Base-by-base conservation (phyloP, 1,140 invertebrate genomes). In the Temnothorax nylanderi region DNA sequence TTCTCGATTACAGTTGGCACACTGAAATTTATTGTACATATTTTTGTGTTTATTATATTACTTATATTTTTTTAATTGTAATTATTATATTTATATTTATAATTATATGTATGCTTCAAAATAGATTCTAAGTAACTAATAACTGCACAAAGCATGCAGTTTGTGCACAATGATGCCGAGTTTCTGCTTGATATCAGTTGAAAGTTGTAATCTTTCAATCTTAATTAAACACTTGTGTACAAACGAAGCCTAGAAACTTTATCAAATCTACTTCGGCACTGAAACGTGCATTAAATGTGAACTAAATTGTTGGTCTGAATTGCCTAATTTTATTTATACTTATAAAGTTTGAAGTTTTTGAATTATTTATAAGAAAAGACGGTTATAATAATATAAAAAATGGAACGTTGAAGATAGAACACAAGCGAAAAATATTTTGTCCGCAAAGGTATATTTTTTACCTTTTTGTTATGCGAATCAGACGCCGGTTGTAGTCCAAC, bases 1-100 rank as follows among this genome's bases (percentile, higher is more conserved):
- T 93, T 98, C 98, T 81, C 98, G 96, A 94, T 98, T 98, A 91
- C 98, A 98, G 93, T 98, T 98, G 16, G 97, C 97, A 95, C 98
- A 98, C 97, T 98, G 91, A 77, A 96, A 94, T 91, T 88, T 85
- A 62, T 80, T 51, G 54, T 47, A 69, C 7, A 64, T 37, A 47
- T 51, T 37, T 37, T 37, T 37, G 34, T 37, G 18, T 1, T 32
- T 77, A 62, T n/a, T 18, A 21, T 8, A 54, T 41, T 60, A 18
- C 16, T 13, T 58, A n/a, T 54, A n/a, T 34, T 13, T 56, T 41
- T 21, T 58, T 47, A 49, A 49, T 58, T 41, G 21, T 80, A 65
- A 18, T 65, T 10, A 34, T 62, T 37, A 3, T 4, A 10, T 10
- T 65, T 65, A 37, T 65, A 37, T 51, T 62, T 37, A 3, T 4